phyloP scores from a whole-genome alignment of 2,888 invertebrate species.

The Iselma pallidipennis region DNA sequence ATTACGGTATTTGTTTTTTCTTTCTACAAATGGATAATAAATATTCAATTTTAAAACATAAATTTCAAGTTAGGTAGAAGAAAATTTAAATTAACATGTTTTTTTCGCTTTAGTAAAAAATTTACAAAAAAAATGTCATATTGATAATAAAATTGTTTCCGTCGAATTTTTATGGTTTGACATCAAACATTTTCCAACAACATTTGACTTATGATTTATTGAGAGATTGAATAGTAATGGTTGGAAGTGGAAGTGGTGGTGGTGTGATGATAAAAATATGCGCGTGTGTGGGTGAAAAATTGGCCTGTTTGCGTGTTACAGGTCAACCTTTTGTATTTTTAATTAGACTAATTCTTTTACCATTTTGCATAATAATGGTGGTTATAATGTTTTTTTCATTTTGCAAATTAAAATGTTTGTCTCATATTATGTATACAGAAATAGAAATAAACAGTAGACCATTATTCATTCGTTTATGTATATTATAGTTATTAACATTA shows the following conservation, averaged over 20 bases:
- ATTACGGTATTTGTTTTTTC: not conserved
- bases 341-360: slow-evolving; percentile 16
- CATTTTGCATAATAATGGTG: slow-evolving; percentile 15
- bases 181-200: not conserved
- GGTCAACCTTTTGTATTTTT: not conserved
- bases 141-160: not conserved
- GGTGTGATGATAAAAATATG: not conserved
- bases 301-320: not conserved
- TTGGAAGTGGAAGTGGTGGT: not conserved
- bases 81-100: not conserved
- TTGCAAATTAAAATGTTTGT: slow-evolving; percentile 19
- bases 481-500: slow-evolving; percentile 18
- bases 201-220: not conserved
- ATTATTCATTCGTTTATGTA: slow-evolving; percentile 7
- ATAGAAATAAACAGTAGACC: not conserved
- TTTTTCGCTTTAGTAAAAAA: too few relatives aligned
- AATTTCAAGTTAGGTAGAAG: too few relatives aligned
- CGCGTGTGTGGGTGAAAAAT: not conserved
- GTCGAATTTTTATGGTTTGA: not conserved
- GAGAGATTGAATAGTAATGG: not conserved
- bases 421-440: slow-evolving; percentile 5
- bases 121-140: not conserved
- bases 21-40: not conserved
- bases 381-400: slow-evolving; percentile 17
- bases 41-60: not conserved